Percentiles rank a stretch among this genome's conserved stretches.
Conservation (phyloP, 1,140 invertebrate genomes). For the Trichomalopsis sarcophagae region DNA sequence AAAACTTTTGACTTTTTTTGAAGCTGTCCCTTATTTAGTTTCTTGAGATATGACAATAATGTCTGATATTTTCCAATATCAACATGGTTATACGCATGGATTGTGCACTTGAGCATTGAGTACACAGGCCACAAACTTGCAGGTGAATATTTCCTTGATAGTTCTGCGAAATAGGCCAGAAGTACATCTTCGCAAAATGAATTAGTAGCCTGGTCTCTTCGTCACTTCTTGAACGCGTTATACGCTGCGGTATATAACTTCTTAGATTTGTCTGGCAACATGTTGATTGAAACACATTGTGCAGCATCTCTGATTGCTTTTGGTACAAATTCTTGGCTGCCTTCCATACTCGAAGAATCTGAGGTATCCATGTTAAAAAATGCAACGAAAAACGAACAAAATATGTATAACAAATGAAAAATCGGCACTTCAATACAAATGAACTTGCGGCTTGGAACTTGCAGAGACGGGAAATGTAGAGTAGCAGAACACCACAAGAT, state of each 20-base stretch:
- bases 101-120: conserved; percentile 3
- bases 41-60: background rate
- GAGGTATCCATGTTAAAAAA: background rate
- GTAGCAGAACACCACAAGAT: no score
- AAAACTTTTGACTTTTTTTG: background rate
- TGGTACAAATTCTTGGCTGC: background rate
- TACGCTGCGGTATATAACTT: background rate
- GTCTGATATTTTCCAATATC: background rate
- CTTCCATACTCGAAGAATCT: background rate
- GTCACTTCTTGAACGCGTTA: conserved; percentile 4
- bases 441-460: no score
- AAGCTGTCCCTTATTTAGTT: background rate
- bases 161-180: background rate
- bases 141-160: background rate
- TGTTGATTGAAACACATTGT: background rate
- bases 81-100: background rate
- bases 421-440: background rate
- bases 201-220: background rate
- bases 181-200: conserved; percentile 1
- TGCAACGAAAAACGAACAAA: background rate
- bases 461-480: no score
- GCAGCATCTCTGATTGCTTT: background rate
- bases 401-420: background rate
- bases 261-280: background rate
- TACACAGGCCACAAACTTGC: background rate